Evolutionary conservation across 2,888 invertebrate species (phyloP), one percentile per base, ranked within the genome.

Genomic region (Protonemura montana): DNA sequence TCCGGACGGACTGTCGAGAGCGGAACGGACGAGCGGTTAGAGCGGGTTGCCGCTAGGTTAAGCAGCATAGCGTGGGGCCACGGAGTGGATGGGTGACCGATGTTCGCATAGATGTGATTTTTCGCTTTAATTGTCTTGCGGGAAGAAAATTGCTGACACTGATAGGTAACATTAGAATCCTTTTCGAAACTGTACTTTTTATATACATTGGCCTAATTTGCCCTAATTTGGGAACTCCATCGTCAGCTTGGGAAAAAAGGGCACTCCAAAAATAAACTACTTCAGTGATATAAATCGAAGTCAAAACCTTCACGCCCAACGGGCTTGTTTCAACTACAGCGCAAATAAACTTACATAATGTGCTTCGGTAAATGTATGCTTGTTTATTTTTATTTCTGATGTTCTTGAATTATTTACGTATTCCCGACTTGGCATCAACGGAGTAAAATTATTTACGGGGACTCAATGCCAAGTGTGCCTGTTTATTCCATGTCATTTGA

Each of bases 1-100:
- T 28, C 97, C 97, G 88, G 97, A 97, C 78, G 97, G 97, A 92
- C 97, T 97, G 91, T 0, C 91, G 91, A 87, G 82, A 2, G 59
- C 13, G 21, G 59, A 35, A 35, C 10, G 35, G 35, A 35, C 35
- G 35, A 59, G 21, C 7, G 16, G 59, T 10, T 27, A n/a, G n/a
- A n/a, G n/a, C n/a, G 42, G 26, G 59, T 59, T 59, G 16, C 7
- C 59, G 21, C 13, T 1, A 21, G 59, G 59, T 59, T 59, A 59
- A 59, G 59, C 59, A 59, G 21, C 59, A 59, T 59, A 10, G 59
- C 3, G 59, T 21, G 59, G 25, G 78, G 78, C n/a, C 29, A 27
- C 13, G 78, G 27, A 10, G n/a, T 78, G 78, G 27, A 78, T 21
- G 29, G 78, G 78, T 78, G 27, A 59, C 59, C 21, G 59, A 41